phyloP scores from a whole-genome alignment of 2,888 invertebrate species.

The Machimus atricapillus region DNA sequence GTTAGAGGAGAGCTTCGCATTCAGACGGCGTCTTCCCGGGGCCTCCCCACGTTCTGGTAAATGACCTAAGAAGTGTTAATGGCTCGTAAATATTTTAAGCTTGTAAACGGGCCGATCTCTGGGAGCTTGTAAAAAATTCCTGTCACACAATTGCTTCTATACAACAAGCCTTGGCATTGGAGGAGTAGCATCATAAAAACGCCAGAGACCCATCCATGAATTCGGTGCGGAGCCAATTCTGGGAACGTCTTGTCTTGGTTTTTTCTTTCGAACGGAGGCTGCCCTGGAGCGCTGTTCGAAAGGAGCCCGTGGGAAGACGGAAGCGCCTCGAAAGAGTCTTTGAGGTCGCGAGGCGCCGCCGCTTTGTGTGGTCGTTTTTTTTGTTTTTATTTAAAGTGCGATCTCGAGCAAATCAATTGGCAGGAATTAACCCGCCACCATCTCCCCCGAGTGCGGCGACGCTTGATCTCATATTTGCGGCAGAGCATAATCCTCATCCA shows the following conservation, averaged over 20 bases:
- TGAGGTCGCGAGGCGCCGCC: background rate
- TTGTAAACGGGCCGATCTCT: conserved; percentile 33
- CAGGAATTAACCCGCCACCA: conserved; percentile 12
- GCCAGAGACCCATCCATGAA: background rate
- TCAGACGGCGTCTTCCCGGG: background rate
- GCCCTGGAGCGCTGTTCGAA: background rate
- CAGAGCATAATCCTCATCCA: conserved; percentile 26
- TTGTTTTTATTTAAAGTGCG: background rate
- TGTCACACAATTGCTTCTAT: conserved; percentile 31
- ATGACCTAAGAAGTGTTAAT: conserved; percentile 42
- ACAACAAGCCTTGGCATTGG: background rate
- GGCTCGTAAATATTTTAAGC: conserved; percentile 42
- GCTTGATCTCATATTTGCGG: conserved; percentile 31
- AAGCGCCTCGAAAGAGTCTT: background rate
- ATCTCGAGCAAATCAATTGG: conserved; percentile 27
- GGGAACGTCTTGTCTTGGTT: background rate
- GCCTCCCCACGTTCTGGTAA: conserved; percentile 10
- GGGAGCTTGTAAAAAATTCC: conserved; percentile 32
- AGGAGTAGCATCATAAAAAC: background rate
- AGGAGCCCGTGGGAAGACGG: background rate
- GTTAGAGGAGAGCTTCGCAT: background rate
- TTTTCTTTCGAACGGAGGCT: background rate
- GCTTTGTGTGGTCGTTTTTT: background rate
- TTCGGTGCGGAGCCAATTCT: background rate
- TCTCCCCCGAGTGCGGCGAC: background rate